Evolutionary conservation across 2,797 vertebrate species (phyloP).

Genomic region (Dipus sagitta): DNA sequence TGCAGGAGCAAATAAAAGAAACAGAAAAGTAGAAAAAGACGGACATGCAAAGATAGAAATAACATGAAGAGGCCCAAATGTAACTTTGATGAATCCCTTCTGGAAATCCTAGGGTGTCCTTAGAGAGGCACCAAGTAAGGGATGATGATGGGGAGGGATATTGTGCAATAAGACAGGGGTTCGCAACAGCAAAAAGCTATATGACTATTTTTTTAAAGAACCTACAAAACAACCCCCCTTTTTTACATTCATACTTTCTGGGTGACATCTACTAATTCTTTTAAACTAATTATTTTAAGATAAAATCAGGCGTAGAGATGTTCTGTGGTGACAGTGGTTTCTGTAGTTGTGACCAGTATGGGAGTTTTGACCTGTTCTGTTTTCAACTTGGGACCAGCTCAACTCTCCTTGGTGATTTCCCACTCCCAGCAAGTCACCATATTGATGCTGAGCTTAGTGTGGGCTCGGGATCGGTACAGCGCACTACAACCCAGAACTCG

Average conservation of each 20-base stretch:
- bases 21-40: background rate
- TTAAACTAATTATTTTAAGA: slow-evolving; percentile 28
- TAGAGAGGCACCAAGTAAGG: background rate
- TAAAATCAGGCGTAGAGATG: slow-evolving; percentile 35
- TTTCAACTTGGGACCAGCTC: too few relatives aligned
- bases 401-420: too few relatives aligned
- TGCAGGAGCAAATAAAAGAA: slow-evolving; percentile 23
- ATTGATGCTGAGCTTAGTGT: too few relatives aligned
- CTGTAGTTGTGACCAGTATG: background rate
- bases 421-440: too few relatives aligned
- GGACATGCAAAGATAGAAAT: background rate
- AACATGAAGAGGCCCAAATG: background rate
- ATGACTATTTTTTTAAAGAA: background rate
- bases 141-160: background rate
- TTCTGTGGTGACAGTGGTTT: background rate
- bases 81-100: background rate
- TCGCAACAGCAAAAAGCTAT: slow-evolving; percentile 17
- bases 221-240: background rate
- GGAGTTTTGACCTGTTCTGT: too few relatives aligned
- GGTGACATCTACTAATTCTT: slow-evolving; percentile 26
- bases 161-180: background rate
- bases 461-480: too few relatives aligned
- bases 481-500: too few relatives aligned
- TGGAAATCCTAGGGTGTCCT: background rate
- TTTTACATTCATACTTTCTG: background rate